phyloP scores from a whole-genome alignment of 2,797 vertebrate genomes.

The Oophaga sylvatica region DNA sequence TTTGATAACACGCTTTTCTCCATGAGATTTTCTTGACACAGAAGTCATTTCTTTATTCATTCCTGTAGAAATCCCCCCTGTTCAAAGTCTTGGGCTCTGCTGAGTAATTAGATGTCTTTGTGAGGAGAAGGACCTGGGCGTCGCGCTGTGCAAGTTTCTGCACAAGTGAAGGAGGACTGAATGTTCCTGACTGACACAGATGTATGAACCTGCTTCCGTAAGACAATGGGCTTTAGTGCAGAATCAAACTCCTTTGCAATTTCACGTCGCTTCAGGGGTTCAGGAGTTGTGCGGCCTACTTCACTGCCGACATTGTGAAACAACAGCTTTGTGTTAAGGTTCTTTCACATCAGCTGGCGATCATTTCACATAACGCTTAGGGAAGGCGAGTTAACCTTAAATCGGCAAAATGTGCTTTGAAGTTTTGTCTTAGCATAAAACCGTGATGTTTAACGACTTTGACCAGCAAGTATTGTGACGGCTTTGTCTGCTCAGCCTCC shows the following conservation, averaged over 20 bases:
- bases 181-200: slow-evolving; percentile 50
- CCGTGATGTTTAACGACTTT: not conserved
- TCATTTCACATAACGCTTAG: not conserved
- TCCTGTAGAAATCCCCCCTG: slow-evolving; percentile 29
- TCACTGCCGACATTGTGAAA: slow-evolving; percentile 12
- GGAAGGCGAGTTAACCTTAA: slow-evolving; percentile 5
- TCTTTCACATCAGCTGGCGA: slow-evolving; percentile 20
- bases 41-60: slow-evolving; percentile 11
- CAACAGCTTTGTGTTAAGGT: slow-evolving; percentile 3
- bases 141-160: slow-evolving; percentile 12
- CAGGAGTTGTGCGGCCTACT: slow-evolving; percentile 20
- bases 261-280: slow-evolving; percentile 11
- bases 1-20: slow-evolving; percentile 3
- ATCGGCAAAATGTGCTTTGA: slow-evolving; percentile 7
- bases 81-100: slow-evolving; percentile 24
- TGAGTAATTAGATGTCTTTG: slow-evolving; percentile 42
- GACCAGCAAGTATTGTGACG: slow-evolving; percentile 3
- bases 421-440: slow-evolving; percentile 18
- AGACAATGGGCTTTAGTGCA: slow-evolving; percentile 36
- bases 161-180: slow-evolving; percentile 40
- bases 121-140: slow-evolving; percentile 32
- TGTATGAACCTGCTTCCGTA: slow-evolving; percentile 48
- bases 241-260: slow-evolving; percentile 35
- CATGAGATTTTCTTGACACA: not conserved
- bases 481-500: not conserved